Percentiles rank a stretch among this genome's conserved stretches.
Conservation (phyloP, 1,140 invertebrate genomes). For the Bombus turneri region DNA sequence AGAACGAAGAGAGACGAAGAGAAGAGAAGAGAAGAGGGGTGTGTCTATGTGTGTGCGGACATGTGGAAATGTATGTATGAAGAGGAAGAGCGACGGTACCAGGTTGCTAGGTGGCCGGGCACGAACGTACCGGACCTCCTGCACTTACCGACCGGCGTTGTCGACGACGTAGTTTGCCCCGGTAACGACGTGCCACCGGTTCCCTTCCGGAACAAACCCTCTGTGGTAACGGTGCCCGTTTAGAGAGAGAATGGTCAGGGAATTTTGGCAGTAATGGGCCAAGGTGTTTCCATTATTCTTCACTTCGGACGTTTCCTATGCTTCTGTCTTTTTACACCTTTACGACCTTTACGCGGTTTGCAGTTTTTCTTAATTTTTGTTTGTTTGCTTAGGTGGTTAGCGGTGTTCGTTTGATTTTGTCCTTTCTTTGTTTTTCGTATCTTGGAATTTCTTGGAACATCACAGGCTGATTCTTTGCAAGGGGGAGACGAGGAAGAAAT, state of each 20-base stretch:
- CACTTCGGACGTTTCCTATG: conserved; percentile 11
- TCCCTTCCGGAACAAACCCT: conserved; percentile 69
- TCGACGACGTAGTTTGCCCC: conserved; percentile 67
- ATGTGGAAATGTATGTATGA: not conserved
- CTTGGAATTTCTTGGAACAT: not conserved
- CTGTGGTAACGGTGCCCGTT: conserved; percentile 64
- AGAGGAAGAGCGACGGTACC: not conserved
- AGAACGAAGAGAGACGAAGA: not conserved
- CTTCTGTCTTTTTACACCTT: not conserved
- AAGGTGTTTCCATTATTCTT: conserved; percentile 54
- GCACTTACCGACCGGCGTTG: conserved; percentile 68
- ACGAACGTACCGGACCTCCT: conserved; percentile 66
- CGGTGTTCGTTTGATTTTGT: not conserved
- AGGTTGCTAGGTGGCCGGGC: conserved; percentile 58
- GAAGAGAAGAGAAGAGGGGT: not conserved
- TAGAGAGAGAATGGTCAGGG: conserved; percentile 55
- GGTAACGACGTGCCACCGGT: conserved; percentile 72
- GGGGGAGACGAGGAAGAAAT: too few species aligned
- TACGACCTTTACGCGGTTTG: too few species aligned
- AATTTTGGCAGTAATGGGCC: conserved; percentile 52
- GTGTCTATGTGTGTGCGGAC: not conserved
- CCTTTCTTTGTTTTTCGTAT: not conserved
- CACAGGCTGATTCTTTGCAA: not conserved
- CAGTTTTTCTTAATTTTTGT: not conserved
- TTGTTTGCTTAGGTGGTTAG: not conserved